These are phyloP conservation scores for Anableps anableps DNA, from an alignment of 2,797 vertebrate species.

Conservation along the genomic window DNA sequence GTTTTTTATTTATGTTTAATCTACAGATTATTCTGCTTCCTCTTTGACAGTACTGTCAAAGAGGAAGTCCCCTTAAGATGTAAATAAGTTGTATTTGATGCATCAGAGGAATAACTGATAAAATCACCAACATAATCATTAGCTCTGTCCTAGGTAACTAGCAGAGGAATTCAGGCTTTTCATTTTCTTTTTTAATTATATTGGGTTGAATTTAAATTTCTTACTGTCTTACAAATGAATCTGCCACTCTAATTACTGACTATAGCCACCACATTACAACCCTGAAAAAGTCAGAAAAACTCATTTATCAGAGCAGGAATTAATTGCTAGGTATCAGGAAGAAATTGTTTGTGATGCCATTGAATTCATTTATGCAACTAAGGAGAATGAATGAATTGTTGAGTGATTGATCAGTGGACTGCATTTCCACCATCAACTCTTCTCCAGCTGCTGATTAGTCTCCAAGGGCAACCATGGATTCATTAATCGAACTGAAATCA, in stretches of 20 bases:
- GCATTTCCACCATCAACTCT: conserved; percentile 50
- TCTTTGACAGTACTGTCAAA: no score
- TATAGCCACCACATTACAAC: conserved; percentile 10
- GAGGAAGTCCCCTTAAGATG: neutral
- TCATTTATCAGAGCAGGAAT: conserved; percentile 28
- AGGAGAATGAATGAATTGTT: conserved; percentile 44
- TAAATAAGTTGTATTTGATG: neutral
- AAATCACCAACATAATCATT: neutral
- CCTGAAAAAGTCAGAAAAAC: conserved; percentile 19
- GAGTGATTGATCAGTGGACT: conserved; percentile 59
- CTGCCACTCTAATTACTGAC: conserved; percentile 16
- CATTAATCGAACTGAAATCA: conserved; percentile 62
- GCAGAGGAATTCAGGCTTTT: neutral
- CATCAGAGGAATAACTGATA: neutral
- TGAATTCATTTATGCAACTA: conserved; percentile 47
- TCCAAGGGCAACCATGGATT: conserved; percentile 62
- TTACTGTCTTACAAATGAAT: conserved; percentile 6
- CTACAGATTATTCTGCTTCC: neutral
- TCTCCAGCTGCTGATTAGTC: conserved; percentile 65
- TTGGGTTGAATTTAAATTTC: conserved; percentile 11
- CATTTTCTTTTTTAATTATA: neutral
- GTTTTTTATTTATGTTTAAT: neutral
- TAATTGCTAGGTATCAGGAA: conserved; percentile 35
- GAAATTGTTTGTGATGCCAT: conserved; percentile 48
- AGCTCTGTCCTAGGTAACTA: neutral